These are phyloP conservation scores for Tachysurus fulvidraco DNA, from an alignment of 2,113 vertebrate species.

Conservation along the genomic window DNA sequence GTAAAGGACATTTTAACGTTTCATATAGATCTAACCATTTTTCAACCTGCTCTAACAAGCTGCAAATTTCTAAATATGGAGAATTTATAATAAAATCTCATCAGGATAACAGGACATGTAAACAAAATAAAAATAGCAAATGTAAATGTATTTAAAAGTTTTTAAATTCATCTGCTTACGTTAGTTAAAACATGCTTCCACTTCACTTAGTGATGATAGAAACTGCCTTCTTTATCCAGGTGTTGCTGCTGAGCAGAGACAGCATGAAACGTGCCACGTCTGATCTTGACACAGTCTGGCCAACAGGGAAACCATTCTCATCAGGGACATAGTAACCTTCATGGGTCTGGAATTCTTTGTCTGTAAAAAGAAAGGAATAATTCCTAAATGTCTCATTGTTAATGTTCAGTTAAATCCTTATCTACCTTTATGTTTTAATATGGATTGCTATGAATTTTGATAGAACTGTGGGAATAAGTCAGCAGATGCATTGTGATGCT, in stretches of 20 bases:
- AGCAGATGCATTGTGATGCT: too few relatives aligned
- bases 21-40: not conserved
- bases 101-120: too few relatives aligned
- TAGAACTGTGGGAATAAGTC: too few relatives aligned
- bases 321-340: conserved; percentile 74
- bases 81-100: too few relatives aligned
- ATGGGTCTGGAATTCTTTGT: conserved; percentile 71
- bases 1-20: not conserved
- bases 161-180: not conserved
- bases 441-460: too few relatives aligned
- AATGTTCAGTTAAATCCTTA: too few relatives aligned
- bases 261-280: conserved; percentile 74
- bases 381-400: too few relatives aligned
- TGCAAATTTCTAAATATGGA: too few relatives aligned
- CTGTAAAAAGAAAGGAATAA: conserved; percentile 55
- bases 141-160: not conserved
- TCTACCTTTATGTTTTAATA: too few relatives aligned
- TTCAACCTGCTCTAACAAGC: too few relatives aligned
- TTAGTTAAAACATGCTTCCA: not conserved
- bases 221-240: conserved; percentile 71
- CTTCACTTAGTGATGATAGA: conserved; percentile 68
- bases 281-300: conserved; percentile 60
- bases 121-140: not conserved
- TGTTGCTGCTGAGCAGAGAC: conserved; percentile 67
- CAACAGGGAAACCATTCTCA: conserved; percentile 50